Base-by-base conservation (phyloP, 2,888 invertebrate species). In the Caradrina kadenii region DNA sequence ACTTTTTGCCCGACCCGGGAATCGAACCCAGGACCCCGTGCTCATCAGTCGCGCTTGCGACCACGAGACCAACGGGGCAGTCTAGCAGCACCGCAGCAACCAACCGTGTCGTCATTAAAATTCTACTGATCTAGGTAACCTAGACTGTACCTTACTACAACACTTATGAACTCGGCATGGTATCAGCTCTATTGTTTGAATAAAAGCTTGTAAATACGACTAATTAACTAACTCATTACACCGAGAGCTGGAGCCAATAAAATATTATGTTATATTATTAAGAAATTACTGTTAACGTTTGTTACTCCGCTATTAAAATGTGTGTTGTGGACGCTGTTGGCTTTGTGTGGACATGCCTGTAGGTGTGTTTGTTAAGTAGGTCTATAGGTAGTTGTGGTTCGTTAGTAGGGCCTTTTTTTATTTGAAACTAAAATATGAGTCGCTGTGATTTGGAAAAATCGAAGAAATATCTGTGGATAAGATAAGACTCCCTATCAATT, bases 221-320 rank as follows among this genome's bases (percentile, higher is more conserved):
- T 94, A 94, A 94, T 94, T 95, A 94, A 94, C 88, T 93, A 94
- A 94, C 92, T 93, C 93, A 93, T 93, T 94, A 90, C 91, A 87
- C 89, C 88, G 90, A 84, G 92, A 92, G 92, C 91, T 90, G 90
- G 88, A 81, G 83, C 91, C 91, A 93, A 92, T 94, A 94, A 94
- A 94, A 93, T 93, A 91, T 91, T 93, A 92, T 89, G 90, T 92
- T 93, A 94, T 93, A 90, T 93, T 94, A 94, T 93, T 93, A 90
- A 89, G 92, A 89, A 93, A 93, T 93, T 92, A 93, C 89, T 91
- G 92, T 93, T 90, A 91, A 87, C 88, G 89, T 92, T 90, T 87
- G 91, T 91, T 88, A 89, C 86, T 86, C 73, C 82, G 88, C 87
- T 87, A 87, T 90, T 92, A 91, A 91, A 91, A 87, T 79, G 88